Base-by-base conservation (phyloP, 2,797 vertebrate species). In the Girardinus metallicus region DNA sequence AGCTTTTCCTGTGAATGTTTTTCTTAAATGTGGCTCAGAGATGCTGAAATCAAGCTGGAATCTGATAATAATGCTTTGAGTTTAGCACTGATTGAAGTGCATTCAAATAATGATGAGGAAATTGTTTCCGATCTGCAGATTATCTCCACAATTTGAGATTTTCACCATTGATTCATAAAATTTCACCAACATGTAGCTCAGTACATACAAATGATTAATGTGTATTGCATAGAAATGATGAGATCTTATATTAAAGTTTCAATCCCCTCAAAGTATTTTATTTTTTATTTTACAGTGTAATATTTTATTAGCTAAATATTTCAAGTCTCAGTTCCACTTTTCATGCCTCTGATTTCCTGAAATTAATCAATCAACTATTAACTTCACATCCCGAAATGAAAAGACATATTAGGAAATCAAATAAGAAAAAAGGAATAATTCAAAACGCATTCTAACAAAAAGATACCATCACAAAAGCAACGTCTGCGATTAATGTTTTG, bases 11-110 rank as follows among this genome's bases (percentile, higher is more conserved):
- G 60, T 71, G 46, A 83, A 18, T 29, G 21, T 55, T 83, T 60
- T 62, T 79, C 68, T 80, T 81, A 75, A 86, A 70, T 83, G n/a
- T 46, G 73, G 36, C 60, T 36, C 78, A 55, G 51, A 77, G 62
- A 80, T 10, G 15, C 34, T 21, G 21, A 2, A 47, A 4, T 55
- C 3, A 41, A 15, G 15, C 9, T 23, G 29, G 18, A 21, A 23
- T 23, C 64, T 26, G 8, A 68, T 41, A 12, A 23, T 39, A 66
- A 41, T 39, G 64, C 29, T 70, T 70, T 26, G 11, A n/a, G 66
- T 43, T 44, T 43, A 7, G 41, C 26, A 7, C 66, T 26, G 41
- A 41, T 68, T 68, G 21, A 43, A n/a, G 12, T 15, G 41, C 23
- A n/a, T 44, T 44, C 12, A 43, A 26, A 13, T 13, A 70, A 15